These are phyloP conservation scores for Scrobipalpa costella DNA, from an alignment of 2,888 invertebrate species.

Conservation along the genomic window DNA sequence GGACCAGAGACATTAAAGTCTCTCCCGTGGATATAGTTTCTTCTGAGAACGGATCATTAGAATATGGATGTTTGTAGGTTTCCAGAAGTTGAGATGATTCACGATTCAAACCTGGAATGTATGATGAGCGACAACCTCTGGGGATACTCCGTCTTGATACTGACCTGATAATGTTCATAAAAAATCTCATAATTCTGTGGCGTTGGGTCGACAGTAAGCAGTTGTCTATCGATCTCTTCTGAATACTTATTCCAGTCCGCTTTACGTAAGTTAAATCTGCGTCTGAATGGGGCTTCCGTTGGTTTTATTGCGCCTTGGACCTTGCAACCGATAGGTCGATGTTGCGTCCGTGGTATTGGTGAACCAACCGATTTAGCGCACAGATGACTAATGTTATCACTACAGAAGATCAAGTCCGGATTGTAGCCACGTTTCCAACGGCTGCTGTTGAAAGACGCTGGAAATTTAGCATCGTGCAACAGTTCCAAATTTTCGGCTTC, in stretches of 20 bases:
- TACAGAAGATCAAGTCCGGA: slow-evolving; percentile 14
- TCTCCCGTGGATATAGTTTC: slow-evolving; percentile 5
- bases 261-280: slow-evolving; percentile 21
- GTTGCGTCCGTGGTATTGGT: slow-evolving; percentile 24
- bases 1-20: background rate
- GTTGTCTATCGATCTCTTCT: background rate
- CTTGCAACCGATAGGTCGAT: slow-evolving; percentile 22
- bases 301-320: slow-evolving; percentile 4
- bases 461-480: slow-evolving; percentile 14
- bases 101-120: slow-evolving; percentile 18
- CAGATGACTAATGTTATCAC: background rate
- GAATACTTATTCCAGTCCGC: slow-evolving; percentile 2
- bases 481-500: slow-evolving; percentile 12
- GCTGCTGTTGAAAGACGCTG: slow-evolving; percentile 10
- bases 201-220: background rate
- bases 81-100: slow-evolving; percentile 4
- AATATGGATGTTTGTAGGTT: slow-evolving; percentile 2
- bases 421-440: slow-evolving; percentile 20
- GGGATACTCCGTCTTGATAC: background rate
- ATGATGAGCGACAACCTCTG: slow-evolving; percentile 19
- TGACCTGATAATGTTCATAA: background rate
- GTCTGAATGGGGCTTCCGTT: background rate
- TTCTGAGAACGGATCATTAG: slow-evolving; percentile 20
- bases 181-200: slow-evolving; percentile 17
- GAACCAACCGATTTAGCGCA: slow-evolving; percentile 2